Base-by-base conservation (phyloP, 2,797 vertebrate species). In the Bradypus variegatus region DNA sequence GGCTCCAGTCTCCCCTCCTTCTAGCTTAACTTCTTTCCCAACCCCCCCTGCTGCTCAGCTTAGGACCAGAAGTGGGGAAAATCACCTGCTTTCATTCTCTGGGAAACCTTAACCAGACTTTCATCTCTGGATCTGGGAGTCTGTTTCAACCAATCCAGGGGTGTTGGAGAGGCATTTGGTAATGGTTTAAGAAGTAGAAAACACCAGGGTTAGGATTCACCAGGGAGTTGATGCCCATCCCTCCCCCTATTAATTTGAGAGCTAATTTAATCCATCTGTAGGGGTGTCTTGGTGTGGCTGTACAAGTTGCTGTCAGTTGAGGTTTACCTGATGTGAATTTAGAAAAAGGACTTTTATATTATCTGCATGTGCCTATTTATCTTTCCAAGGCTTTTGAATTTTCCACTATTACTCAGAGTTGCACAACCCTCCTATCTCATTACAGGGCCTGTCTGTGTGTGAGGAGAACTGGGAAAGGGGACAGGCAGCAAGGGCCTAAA, bases 281-380 rank as follows among this genome's bases (percentile, higher is more conserved):
- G 89, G 95, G 96, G 95, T 96, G 97, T 95, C 94, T 96, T 94
- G 84, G 93, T 96, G 82, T 97, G 96, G 97, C 97, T 98, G 96
- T 94, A 97, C 96, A 97, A 62, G 94, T 96, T 97, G 96, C 96
- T 98, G 96, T 97, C 96, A 96, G 96, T 94, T 94, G 96, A 97
- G 96, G 96, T 96, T 98, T 98, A 98, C 97, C 97, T 97, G 97
- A 97, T 23, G 55, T 81, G 90, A 84, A 93, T 97, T 97, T 96
- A 97, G 97, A 95, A 95, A 97, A 97, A 96, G 96, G 91, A 97
- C 97, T 98, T 98, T 98, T 97, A 97, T 97, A 95, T 96, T 96
- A 96, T 97, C 97, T 96, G 94, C 94, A 95, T 96, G 25, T 94
- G 94, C 90, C 95, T 97, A 96, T 98, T 98, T 97, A 97, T 97